phyloP scores from a whole-genome alignment of 2,797 vertebrate genomes.

The Paguma larvata region DNA sequence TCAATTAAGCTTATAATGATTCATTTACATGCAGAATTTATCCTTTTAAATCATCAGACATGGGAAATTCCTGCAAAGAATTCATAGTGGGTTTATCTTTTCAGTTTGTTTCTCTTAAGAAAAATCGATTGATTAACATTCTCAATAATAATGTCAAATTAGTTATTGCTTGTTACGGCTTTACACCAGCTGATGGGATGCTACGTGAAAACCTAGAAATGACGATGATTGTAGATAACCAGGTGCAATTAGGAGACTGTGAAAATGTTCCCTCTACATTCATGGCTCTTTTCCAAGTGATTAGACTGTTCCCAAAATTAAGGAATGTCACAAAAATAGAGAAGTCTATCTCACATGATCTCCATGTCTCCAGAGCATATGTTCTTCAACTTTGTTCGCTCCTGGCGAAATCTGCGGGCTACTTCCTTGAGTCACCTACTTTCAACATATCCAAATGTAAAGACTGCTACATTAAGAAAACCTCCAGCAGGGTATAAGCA shows the following conservation, averaged over 20 bases:
- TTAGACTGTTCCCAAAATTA: not conserved
- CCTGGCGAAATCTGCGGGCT: not conserved
- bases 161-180: not conserved
- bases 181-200: constrained; percentile 48
- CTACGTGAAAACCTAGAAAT: not conserved
- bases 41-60: constrained; percentile 80
- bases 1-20: constrained; percentile 82
- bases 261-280: constrained; percentile 29
- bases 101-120: constrained; percentile 67
- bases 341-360: not conserved
- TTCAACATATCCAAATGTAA: not conserved
- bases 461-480: not conserved
- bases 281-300: not conserved
- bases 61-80: constrained; percentile 85
- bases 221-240: constrained; percentile 44
- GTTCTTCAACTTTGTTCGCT: not conserved
- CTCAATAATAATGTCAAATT: constrained; percentile 61
- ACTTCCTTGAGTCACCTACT: not conserved
- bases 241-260: constrained; percentile 41
- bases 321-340: constrained; percentile 15
- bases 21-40: constrained; percentile 82
- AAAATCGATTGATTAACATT: constrained; percentile 60
- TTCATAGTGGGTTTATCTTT: constrained; percentile 63
- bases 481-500: not conserved
- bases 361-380: not conserved